Evolutionary conservation across 2,113 vertebrate genomes (phyloP).

Genomic region (Takifugu bimaculatus): DNA sequence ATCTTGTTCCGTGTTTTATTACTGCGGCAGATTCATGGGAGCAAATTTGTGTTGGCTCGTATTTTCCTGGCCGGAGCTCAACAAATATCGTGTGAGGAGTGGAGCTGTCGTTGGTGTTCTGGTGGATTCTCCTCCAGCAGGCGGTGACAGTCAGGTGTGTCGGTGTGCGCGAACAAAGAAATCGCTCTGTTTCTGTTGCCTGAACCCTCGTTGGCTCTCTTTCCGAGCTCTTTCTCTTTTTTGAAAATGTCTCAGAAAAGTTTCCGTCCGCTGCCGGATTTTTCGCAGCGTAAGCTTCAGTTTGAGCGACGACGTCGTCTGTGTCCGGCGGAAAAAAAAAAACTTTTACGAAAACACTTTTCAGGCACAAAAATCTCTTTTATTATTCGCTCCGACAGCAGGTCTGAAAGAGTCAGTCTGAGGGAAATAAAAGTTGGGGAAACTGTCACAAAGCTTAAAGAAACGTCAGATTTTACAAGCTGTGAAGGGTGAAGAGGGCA

Average conservation of each 20-base stretch:
- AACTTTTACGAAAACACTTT: background rate
- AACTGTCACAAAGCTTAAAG: background rate
- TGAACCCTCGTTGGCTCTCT: slow-evolving; percentile 1
- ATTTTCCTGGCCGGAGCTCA: slow-evolving; percentile 33
- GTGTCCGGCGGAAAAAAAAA: slow-evolving; percentile 18
- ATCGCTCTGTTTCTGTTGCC: slow-evolving; percentile 9
- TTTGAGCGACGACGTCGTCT: background rate
- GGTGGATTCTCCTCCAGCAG: slow-evolving; percentile 23
- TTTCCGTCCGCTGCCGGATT: slow-evolving; percentile 2
- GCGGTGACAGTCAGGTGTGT: slow-evolving; percentile 13
- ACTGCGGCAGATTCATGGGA: background rate
- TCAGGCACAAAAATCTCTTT: background rate
- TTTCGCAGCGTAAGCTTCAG: background rate
- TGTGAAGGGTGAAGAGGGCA: background rate
- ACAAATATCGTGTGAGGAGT: slow-evolving; percentile 9
- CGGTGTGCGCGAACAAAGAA: slow-evolving; percentile 1
- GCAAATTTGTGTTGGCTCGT: slow-evolving; percentile 29
- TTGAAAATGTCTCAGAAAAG: background rate
- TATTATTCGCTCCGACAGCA: background rate
- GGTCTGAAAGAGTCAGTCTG: slow-evolving; percentile 4
- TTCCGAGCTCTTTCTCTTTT: slow-evolving; percentile 6
- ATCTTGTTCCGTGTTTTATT: no score
- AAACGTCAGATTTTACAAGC: background rate
- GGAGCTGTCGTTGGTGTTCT: background rate
- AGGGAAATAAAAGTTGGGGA: background rate